Evolutionary conservation across 2,113 vertebrate species (phyloP).

Genomic region (Bubalus kerabau): DNA sequence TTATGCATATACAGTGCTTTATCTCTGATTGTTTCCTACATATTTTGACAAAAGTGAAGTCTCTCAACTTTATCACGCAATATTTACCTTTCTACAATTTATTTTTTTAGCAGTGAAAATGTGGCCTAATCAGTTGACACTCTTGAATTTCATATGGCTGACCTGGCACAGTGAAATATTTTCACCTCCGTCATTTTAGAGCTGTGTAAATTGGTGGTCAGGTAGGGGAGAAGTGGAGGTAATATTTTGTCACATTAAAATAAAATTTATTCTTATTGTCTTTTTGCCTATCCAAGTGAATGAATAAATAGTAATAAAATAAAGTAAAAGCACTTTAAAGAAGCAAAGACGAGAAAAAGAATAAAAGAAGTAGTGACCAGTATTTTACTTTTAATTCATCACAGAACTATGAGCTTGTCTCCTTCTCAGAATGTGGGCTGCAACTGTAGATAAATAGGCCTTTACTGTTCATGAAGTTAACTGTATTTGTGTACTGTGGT

Average conservation of each 20-base stretch:
- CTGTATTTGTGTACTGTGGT: neutral
- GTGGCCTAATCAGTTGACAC: neutral
- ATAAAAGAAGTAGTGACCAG: neutral
- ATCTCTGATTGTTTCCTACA: neutral
- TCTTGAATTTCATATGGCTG: neutral
- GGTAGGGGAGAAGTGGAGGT: neutral
- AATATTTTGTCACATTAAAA: neutral
- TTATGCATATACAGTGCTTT: neutral
- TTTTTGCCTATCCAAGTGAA: conserved; percentile 29
- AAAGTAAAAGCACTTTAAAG: conserved; percentile 5
- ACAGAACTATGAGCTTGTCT: neutral
- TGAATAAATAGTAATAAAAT: neutral
- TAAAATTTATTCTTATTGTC: conserved; percentile 45
- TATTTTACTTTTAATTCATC: neutral
- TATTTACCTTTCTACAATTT: neutral
- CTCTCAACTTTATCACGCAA: neutral
- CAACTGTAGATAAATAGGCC: neutral
- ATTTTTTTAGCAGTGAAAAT: neutral
- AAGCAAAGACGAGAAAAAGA: neutral
- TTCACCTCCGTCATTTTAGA: conserved; percentile 53
- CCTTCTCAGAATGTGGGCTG: neutral
- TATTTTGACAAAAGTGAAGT: neutral
- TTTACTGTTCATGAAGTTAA: neutral
- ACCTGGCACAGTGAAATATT: neutral
- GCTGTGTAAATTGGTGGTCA: neutral